Conservation (phyloP, 2,797 vertebrate genomes). For the Eleutherodactylus coqui region DNA sequence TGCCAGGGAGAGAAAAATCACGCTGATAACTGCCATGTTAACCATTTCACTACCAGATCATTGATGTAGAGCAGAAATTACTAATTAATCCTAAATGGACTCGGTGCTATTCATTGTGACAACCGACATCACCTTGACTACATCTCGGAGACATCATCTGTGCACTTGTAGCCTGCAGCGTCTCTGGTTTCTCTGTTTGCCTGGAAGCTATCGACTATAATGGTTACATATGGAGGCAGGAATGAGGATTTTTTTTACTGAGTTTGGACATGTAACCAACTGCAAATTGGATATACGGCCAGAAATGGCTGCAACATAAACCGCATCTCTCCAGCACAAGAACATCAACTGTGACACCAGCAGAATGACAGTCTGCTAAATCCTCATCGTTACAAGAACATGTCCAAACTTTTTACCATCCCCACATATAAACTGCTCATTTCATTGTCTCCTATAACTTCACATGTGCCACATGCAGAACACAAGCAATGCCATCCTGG, state of each 20-base stretch:
- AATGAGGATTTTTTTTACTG: neutral
- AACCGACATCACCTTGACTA: slow-evolving; percentile 38
- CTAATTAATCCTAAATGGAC: neutral
- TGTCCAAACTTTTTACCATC: neutral
- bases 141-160: slow-evolving; percentile 28
- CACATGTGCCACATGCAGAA: neutral
- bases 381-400: neutral
- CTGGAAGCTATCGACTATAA: slow-evolving; percentile 45
- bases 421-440: neutral
- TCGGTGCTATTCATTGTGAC: slow-evolving; percentile 21
- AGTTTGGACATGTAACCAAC: slow-evolving; percentile 19
- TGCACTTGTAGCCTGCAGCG: slow-evolving; percentile 44
- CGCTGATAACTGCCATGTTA: neutral
- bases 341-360: slow-evolving; percentile 26
- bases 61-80: neutral
- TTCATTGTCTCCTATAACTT: neutral
- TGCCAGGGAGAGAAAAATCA: neutral
- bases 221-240: slow-evolving; percentile 44
- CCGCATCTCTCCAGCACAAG: neutral
- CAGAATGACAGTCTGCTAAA: neutral
- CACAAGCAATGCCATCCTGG: neutral
- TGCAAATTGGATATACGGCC: slow-evolving; percentile 39
- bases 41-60: neutral
- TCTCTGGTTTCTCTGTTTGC: slow-evolving; percentile 42
- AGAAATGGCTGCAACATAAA: slow-evolving; percentile 16